These are phyloP conservation scores for Lepidurus arcticus DNA, from an alignment of 1,140 invertebrate genomes.

Conservation along the genomic window DNA sequence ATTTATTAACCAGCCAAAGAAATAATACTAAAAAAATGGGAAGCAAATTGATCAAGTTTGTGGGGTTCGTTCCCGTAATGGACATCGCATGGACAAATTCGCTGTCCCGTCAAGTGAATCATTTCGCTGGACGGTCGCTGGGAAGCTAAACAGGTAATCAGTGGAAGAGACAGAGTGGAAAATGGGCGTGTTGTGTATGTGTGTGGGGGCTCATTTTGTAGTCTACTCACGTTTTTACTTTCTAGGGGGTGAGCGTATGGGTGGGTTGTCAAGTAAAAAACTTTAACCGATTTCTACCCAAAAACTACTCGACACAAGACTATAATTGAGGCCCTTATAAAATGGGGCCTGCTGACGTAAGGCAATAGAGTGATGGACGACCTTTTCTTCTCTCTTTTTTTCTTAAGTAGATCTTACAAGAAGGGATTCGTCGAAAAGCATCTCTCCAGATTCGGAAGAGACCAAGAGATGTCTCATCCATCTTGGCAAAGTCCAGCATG, in stretches of 20 bases:
- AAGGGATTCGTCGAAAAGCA: conserved; percentile 10
- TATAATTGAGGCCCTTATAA: not conserved
- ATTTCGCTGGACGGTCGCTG: conserved; percentile 12
- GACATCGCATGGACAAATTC: not conserved
- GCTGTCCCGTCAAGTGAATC: conserved; percentile 3
- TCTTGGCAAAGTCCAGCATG: conserved; percentile 12
- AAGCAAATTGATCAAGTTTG: no score
- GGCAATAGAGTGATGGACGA: conserved; percentile 3
- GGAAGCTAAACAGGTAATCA: conserved; percentile 14
- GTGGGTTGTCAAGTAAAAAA: no score
- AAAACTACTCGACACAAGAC: not conserved
- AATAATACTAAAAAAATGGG: not conserved
- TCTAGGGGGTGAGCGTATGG: no score
- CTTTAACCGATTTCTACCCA: no score
- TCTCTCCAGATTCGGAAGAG: not conserved
- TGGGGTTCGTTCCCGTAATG: not conserved
- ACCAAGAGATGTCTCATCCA: not conserved
- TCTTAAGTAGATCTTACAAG: not conserved
- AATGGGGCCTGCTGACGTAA: not conserved
- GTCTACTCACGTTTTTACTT: not conserved
- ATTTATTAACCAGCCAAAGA: not conserved
- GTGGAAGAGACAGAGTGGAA: conserved; percentile 5
- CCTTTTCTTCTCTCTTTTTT: not conserved
- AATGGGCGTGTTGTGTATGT: not conserved
- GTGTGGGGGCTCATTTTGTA: not conserved